Evolutionary conservation across 2,113 vertebrate genomes (phyloP).

Genomic region (Lagopus muta): DNA sequence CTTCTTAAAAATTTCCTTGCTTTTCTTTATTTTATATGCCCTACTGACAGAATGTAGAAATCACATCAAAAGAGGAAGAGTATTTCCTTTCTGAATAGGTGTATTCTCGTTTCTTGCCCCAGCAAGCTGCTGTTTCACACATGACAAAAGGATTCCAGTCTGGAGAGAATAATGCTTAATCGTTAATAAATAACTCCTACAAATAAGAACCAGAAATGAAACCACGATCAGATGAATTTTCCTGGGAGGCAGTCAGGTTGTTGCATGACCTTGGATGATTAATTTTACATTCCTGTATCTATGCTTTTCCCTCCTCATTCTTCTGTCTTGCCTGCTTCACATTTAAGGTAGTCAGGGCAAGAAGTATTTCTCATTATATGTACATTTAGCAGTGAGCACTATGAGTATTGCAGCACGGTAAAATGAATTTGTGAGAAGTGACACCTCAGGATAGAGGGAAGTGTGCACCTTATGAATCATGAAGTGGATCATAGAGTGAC

Average conservation of each 20-base stretch:
- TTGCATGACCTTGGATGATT: conserved; percentile 39
- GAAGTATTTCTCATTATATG: not conserved
- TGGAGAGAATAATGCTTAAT: conserved; percentile 14
- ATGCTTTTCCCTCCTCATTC: not conserved
- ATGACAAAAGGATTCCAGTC: not conserved
- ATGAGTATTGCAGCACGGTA: not conserved
- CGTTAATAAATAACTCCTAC: conserved; percentile 31
- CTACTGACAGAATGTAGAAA: not conserved
- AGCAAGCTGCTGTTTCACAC: conserved; percentile 5
- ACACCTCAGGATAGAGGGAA: not conserved
- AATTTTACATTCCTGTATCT: conserved; percentile 22
- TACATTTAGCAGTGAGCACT: not conserved
- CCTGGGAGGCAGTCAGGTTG: not conserved
- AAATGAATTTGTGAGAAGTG: not conserved
- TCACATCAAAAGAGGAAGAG: not conserved
- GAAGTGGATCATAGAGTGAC: not conserved
- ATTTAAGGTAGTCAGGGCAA: not conserved
- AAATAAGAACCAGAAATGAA: conserved; percentile 16
- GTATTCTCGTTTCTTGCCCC: not conserved
- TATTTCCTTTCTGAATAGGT: not conserved
- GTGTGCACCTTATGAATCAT: fast-evolving
- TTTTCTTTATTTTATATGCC: conserved; percentile 3
- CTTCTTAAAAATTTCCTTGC: not conserved
- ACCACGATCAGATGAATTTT: not conserved
- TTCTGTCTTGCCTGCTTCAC: not conserved